Evolutionary conservation across 2,888 invertebrate genomes (phyloP).

Genomic region (Athalia circularis): DNA sequence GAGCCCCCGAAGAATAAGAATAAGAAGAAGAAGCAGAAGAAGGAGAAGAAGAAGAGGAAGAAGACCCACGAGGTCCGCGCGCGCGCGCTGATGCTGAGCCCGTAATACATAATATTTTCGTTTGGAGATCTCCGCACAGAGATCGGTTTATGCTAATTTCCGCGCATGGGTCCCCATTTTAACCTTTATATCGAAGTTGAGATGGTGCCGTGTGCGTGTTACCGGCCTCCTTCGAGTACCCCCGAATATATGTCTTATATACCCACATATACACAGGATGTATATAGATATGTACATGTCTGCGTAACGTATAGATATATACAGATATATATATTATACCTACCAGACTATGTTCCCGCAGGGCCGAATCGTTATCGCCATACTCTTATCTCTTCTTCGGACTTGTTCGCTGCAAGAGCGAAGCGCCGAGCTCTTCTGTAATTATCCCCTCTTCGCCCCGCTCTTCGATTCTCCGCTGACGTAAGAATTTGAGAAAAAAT

Average conservation of each 20-base stretch:
- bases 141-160: constrained; percentile 65
- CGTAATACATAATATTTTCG: constrained; percentile 61
- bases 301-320: constrained; percentile 51
- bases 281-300: background rate
- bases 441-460: constrained; percentile 65
- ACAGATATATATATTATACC: constrained; percentile 18
- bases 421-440: constrained; percentile 65
- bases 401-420: constrained; percentile 65
- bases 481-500: constrained; percentile 28
- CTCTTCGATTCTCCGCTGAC: constrained; percentile 19
- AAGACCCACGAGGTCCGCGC: constrained; percentile 32
- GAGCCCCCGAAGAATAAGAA: constrained; percentile 26
- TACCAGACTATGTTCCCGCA: constrained; percentile 68
- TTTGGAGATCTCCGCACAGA: constrained; percentile 58
- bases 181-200: constrained; percentile 47
- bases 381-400: constrained; percentile 69
- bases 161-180: constrained; percentile 56
- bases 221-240: background rate
- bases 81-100: constrained; percentile 48
- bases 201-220: constrained; percentile 19
- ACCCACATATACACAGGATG: background rate
- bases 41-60: background rate
- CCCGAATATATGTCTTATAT: background rate
- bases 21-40: no score
- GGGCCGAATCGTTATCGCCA: constrained; percentile 72